Evolutionary conservation across 2,797 vertebrate genomes (phyloP), one percentile per base, ranked within the genome.

Genomic region (Alectoris magna): DNA sequence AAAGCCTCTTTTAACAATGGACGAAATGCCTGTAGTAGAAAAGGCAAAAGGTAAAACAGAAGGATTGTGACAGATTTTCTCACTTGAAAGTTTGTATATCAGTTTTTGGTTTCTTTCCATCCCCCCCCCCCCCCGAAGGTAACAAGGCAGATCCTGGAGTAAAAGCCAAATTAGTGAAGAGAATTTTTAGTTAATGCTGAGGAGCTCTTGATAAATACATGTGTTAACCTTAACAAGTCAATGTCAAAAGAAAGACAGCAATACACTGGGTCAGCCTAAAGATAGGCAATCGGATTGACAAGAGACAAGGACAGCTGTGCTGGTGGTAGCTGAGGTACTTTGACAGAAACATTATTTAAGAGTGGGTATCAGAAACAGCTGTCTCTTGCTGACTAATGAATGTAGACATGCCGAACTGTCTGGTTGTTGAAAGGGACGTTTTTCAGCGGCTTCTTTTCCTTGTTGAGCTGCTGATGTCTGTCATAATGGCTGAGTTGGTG

Each of bases 1-100:
- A 97, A 99, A 99, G 84, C 99, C 99, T 4, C 98, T 99, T 23
- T 96, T 99, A 69, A 96, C 97, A 62, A 90, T 98, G 72, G 99
- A 99, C 76, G 99, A 99, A 71, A 97, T 98, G 22, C 98, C 98
- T 55, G 96, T 98, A 19, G 95, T 97, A 43, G 99, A 99, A 95
- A 99, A 99, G 97, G 97, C 98, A 21, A 99, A 99, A 99, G 99
- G 99, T 99, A 94, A 89, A 39, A n/a, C 26, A 67, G 48, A 87
- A 71, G 24, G 53, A 78, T 27, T 73, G 18, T 16, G 46, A 34
- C 21, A 34, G 31, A 9, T 41, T 12, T 19, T 66, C 44, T 72
- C 11, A 66, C 70, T 67, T 56, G 36, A 48, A 71, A 58, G 8
- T 23, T 60, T 34, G 38, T 80, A 4, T 38, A 19, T 84, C 26